Percentiles rank a stretch among this genome's conserved stretches.
phyloP scores from a whole-genome alignment of 1,140 invertebrate species.

The Leptopilina boulardi region DNA sequence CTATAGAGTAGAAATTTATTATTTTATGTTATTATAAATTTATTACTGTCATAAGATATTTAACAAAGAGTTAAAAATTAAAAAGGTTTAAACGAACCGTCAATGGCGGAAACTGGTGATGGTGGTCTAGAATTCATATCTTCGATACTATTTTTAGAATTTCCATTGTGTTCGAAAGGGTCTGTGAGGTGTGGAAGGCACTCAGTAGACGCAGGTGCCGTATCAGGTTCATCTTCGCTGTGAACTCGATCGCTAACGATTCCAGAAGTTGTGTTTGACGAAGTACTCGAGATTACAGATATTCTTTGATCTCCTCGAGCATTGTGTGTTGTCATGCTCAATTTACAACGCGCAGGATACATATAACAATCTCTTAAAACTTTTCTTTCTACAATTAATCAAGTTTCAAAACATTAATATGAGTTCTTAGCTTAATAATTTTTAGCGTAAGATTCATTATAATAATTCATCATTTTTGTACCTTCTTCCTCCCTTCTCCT shows the following conservation, averaged over 20 bases:
- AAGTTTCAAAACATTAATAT: conserved; percentile 24
- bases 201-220: conserved; percentile 74
- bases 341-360: conserved; percentile 78
- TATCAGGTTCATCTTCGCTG: conserved; percentile 93
- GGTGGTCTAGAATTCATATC: conserved; percentile 58
- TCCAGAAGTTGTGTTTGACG: conserved; percentile 95
- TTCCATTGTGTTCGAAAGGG: conserved; percentile 50
- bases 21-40: too few species aligned
- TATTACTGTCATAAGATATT: neutral
- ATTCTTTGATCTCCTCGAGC: conserved; percentile 87
- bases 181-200: conserved; percentile 70
- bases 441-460: neutral
- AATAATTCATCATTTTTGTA: conserved; percentile 52
- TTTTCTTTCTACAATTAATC: conserved; percentile 70
- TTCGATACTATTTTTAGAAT: conserved; percentile 52
- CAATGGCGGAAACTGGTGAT: conserved; percentile 64
- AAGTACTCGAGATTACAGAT: conserved; percentile 93
- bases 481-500: conserved; percentile 86
- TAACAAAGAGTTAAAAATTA: neutral
- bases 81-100: conserved; percentile 55
- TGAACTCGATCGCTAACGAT: conserved; percentile 96
- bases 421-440: neutral
- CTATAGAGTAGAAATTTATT: conserved; percentile 50
- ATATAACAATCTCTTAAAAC: conserved; percentile 79
- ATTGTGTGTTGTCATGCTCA: conserved; percentile 79